phyloP scores from a whole-genome alignment of 2,113 vertebrate genomes.

The Epinephelus fuscoguttatus region DNA sequence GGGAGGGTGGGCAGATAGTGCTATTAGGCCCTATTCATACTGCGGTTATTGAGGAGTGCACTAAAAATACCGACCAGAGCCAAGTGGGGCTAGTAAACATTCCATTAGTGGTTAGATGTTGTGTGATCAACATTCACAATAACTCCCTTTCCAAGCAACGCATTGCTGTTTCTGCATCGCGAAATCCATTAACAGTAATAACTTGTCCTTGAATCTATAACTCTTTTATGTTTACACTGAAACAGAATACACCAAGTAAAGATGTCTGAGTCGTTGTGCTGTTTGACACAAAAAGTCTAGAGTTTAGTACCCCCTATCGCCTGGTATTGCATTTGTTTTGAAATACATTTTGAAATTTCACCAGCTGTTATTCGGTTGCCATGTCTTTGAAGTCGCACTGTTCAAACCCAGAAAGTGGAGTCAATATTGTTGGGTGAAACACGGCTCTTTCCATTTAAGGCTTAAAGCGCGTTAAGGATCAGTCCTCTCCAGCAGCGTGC shows the following conservation, averaged over 20 bases:
- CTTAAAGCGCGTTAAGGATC: neutral
- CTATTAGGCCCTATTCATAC: constrained; percentile 27
- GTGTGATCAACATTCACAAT: constrained; percentile 22
- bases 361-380: neutral
- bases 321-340: neutral
- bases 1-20: neutral
- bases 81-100: constrained; percentile 31
- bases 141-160: constrained; percentile 6
- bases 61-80: constrained; percentile 24
- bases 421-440: constrained; percentile 30
- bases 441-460: constrained; percentile 16
- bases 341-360: neutral
- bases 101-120: constrained; percentile 62
- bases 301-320: neutral
- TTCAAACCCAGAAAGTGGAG: constrained; percentile 9
- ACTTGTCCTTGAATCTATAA: neutral
- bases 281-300: neutral
- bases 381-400: neutral
- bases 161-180: neutral
- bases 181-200: neutral
- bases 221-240: neutral
- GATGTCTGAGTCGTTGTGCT: neutral
- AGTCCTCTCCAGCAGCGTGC: neutral
- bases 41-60: constrained; percentile 26
- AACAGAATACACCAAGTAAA: neutral